Base-by-base conservation (phyloP, 1,140 invertebrate genomes). In the Macrosteles quadrilineatus region DNA sequence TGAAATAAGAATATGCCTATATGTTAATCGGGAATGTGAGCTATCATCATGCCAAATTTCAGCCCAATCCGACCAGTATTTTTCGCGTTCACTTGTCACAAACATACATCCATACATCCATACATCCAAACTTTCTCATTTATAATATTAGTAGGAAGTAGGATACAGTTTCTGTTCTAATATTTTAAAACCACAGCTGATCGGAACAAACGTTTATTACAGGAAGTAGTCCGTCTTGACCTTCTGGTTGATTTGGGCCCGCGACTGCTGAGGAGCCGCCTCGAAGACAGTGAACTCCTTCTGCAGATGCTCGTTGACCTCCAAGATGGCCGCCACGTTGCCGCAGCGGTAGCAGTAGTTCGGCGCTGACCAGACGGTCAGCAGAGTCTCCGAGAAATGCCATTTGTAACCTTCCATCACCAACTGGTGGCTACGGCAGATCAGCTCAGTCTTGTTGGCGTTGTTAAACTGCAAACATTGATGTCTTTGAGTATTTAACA, bases 401-500 rank as follows among this genome's bases (percentile, higher is more conserved):
- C 97, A 99, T 81, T 99, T 99, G 80, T 98, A 99, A 12, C 98
- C 98, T 83, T 99, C 98, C 97, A 99, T 99, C 43, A 99, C 96
- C 53, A 99, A 85, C 79, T 99, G 98, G 86, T 99, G 98, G 0
- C 98, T 98, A 69, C 98, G 86, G 80, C 96, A 98, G 75, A 99
- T 99, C 91, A 99, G 94, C 76, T 98, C 96, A 71, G 99, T 95
- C 77, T 96, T 91, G 81, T 99, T 99, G 30, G 95, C 90, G 4
- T 91, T 86, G 79, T 98, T 98, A 80, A 99, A 99, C 81, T 97
- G 32, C n/a, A n/a, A n/a, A n/a, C n/a, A n/a, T n/a, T n/a, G n/a
- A n/a, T n/a, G n/a, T n/a, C n/a, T n/a, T n/a, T n/a, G n/a, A n/a
- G n/a, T n/a, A n/a, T n/a, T n/a, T n/a, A n/a, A n/a, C n/a, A n/a